These are phyloP conservation scores for Lacerta agilis DNA, from an alignment of 2,797 vertebrate genomes.

Conservation along the genomic window DNA sequence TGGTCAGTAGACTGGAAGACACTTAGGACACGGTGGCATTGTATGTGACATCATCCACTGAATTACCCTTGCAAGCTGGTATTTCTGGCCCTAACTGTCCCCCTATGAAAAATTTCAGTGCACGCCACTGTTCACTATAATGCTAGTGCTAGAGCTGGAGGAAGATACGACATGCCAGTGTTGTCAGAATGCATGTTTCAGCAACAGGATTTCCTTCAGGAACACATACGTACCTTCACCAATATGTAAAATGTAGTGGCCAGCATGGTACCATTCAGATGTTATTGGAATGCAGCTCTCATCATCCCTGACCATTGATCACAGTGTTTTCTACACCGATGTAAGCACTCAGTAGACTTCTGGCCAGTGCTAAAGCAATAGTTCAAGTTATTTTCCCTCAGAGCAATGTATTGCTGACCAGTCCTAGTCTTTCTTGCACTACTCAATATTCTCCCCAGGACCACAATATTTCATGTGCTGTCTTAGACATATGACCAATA, in stretches of 20 bases:
- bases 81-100: too few relatives aligned
- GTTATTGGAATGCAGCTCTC: too few relatives aligned
- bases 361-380: not conserved
- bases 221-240: not conserved
- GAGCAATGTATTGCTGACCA: not conserved
- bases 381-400: not conserved
- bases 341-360: not conserved
- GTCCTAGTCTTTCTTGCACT: not conserved
- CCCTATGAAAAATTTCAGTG: too few relatives aligned
- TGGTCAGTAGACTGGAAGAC: too few relatives aligned
- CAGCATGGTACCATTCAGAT: too few relatives aligned
- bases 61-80: too few relatives aligned
- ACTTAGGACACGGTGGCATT: too few relatives aligned
- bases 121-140: not conserved
- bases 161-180: not conserved
- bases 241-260: not conserved
- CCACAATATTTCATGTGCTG: not conserved
- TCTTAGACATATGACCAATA: not conserved
- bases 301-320: too few relatives aligned
- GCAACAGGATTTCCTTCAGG: not conserved
- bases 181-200: not conserved
- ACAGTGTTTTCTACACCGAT: too few relatives aligned
- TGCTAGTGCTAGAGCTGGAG: not conserved
- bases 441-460: not conserved
- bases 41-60: too few relatives aligned